These are phyloP conservation scores for Aphodius sticticus DNA, from an alignment of 2,888 invertebrate genomes.

Conservation along the genomic window DNA sequence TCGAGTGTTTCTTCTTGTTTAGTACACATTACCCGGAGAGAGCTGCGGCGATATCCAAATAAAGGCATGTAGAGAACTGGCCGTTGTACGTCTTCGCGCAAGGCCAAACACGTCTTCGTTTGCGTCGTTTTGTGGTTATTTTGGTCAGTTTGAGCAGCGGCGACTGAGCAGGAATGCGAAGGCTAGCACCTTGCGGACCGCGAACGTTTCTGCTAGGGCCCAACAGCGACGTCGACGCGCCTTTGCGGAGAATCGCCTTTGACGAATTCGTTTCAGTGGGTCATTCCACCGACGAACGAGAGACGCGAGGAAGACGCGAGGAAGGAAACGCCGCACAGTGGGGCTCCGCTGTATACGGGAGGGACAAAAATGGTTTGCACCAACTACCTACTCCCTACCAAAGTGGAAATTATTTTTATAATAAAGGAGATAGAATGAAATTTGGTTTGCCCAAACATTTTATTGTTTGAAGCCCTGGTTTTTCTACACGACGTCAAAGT, in stretches of 20 bases:
- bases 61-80: background rate
- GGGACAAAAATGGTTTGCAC: too few relatives aligned
- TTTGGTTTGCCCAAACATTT: too few relatives aligned
- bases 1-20: background rate
- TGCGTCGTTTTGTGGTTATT: background rate
- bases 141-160: slow-evolving; percentile 4
- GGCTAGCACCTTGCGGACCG: background rate
- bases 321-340: too few relatives aligned
- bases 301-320: too few relatives aligned
- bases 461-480: too few relatives aligned
- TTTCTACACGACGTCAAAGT: too few relatives aligned
- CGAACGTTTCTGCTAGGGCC: background rate
- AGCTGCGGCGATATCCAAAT: background rate
- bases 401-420: too few relatives aligned
- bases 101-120: background rate
- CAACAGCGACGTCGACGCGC: background rate
- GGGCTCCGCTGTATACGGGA: too few relatives aligned
- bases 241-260: background rate
- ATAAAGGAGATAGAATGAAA: too few relatives aligned
- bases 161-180: background rate
- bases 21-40: background rate
- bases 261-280: background rate
- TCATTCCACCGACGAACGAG: background rate
- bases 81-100: background rate
- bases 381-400: too few relatives aligned